These are phyloP conservation scores for Hydra vulgaris DNA, from an alignment of 30 jellyfish, hydroid and myxozoan species.

Conservation along the genomic window DNA sequence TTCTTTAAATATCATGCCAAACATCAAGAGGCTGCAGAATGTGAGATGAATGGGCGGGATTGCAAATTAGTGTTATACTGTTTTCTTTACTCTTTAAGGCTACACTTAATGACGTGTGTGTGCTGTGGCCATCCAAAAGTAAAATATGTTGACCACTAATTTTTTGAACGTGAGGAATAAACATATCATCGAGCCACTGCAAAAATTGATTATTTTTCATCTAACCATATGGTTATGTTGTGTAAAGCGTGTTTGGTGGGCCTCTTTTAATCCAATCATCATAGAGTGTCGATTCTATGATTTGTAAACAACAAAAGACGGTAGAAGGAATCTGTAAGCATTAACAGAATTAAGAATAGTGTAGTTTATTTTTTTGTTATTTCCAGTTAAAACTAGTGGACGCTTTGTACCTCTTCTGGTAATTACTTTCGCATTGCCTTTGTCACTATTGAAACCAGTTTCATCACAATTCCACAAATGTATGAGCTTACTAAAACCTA, in stretches of 20 bases:
- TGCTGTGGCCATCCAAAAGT: too few relatives aligned
- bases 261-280: not conserved
- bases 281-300: not conserved
- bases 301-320: not conserved
- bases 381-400: too few relatives aligned
- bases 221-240: not conserved
- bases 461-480: not conserved
- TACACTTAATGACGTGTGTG: not conserved
- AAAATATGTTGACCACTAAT: too few relatives aligned
- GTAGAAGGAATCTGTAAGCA: too few relatives aligned
- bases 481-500: not conserved
- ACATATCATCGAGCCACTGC: too few relatives aligned
- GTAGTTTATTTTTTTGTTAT: too few relatives aligned
- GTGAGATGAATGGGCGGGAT: not conserved
- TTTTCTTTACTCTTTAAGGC: not conserved
- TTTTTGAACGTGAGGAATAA: too few relatives aligned
- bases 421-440: not conserved
- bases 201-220: not conserved
- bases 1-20: not conserved
- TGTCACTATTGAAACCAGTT: not conserved
- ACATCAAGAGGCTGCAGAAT: not conserved
- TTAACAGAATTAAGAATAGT: too few relatives aligned
- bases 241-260: not conserved
- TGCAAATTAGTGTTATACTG: not conserved
- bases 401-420: not conserved